Base-by-base conservation (phyloP, 1,140 invertebrate species). In the Condylostylus longicornis region DNA sequence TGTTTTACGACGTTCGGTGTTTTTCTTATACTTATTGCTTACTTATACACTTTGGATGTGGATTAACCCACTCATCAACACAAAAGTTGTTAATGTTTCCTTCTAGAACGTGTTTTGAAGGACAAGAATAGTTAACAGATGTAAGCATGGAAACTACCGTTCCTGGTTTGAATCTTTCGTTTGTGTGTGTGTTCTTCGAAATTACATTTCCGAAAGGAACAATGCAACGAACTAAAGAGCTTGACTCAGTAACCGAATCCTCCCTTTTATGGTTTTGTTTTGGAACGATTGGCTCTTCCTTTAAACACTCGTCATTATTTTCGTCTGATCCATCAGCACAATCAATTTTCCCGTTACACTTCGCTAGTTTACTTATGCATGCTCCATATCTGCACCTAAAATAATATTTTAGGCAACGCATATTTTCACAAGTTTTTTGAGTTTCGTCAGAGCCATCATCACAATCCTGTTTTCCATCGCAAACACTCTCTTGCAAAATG, bases 311-410 rank as follows among this genome's bases (percentile, higher is more conserved):
- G 5, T 17, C 5, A 3, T 46, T 4, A 13, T 21, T 45, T 29
- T 87, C 83, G 54, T 88, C 84, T 2, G 79, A 82, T 17, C 69
- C 67, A 47, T 81, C 76, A 0, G 63, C 40, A 47, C 80, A 85
- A 33, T 84, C 69, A 12, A 50, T 48, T 2, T 57, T 38, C 0
- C 66, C 65, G 51, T 85, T 69, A 45, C 75, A 78, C 22, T 54
- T 56, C 0, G 54, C 53, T 22, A 72, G 65, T 2, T 67, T 64
- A 20, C 65, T 58, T 6, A 79, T 63, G 34, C 75, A 79, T 2
- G 66, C 68, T 1, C 76, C 73, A 35, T 77, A 58, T 20, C 60
- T 51, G 43, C 75, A 79, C 18, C 64, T 63, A 53, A 72, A 74
- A 12, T 60, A 54, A 27, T 54, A 63, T 2, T 43, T 37, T 5